A percentile compares a stretch with the other conserved stretches of the same genome.
Evolutionary conservation across 1,140 invertebrate genomes (phyloP).

Genomic region (Paracyclopina nana): DNA sequence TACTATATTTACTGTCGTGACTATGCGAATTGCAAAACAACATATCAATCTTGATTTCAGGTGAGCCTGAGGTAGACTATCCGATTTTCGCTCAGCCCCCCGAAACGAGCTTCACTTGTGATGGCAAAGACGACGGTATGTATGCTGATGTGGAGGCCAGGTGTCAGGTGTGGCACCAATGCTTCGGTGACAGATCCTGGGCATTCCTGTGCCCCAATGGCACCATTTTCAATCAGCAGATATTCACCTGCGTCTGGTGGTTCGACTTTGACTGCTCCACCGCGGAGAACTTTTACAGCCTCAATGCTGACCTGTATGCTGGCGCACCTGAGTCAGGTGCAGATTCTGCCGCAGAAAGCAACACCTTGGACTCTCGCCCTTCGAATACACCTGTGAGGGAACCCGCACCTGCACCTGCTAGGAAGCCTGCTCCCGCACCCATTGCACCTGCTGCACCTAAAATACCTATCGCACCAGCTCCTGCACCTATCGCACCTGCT

Average conservation of each 20-base stretch:
- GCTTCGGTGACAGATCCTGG: slow-evolving; percentile 7
- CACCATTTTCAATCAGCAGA: slow-evolving; percentile 35
- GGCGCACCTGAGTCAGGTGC: background rate
- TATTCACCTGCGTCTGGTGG: slow-evolving; percentile 38
- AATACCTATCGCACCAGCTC: background rate
- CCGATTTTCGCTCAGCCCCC: slow-evolving; percentile 17
- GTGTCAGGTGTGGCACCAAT: slow-evolving; percentile 17
- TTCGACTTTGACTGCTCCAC: slow-evolving; percentile 31
- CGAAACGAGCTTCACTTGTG: slow-evolving; percentile 17
- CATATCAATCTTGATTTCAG: background rate
- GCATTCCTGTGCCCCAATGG: slow-evolving; percentile 35
- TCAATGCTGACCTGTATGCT: slow-evolving; percentile 25
- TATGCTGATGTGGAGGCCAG: slow-evolving; percentile 18
- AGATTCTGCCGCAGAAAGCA: background rate
- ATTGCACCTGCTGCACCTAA: background rate
- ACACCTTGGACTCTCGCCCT: background rate
- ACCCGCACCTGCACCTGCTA: background rate
- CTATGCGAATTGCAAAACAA: background rate
- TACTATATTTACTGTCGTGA: background rate
- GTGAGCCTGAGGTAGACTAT: slow-evolving; percentile 21
- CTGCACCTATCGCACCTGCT: background rate
- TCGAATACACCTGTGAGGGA: background rate
- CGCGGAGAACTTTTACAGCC: slow-evolving; percentile 26
- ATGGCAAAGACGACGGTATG: slow-evolving; percentile 8
- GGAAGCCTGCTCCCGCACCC: background rate